Percentiles rank a stretch among this genome's conserved stretches.
Conservation (phyloP, 2,797 vertebrate genomes). For the Antrozous pallidus region DNA sequence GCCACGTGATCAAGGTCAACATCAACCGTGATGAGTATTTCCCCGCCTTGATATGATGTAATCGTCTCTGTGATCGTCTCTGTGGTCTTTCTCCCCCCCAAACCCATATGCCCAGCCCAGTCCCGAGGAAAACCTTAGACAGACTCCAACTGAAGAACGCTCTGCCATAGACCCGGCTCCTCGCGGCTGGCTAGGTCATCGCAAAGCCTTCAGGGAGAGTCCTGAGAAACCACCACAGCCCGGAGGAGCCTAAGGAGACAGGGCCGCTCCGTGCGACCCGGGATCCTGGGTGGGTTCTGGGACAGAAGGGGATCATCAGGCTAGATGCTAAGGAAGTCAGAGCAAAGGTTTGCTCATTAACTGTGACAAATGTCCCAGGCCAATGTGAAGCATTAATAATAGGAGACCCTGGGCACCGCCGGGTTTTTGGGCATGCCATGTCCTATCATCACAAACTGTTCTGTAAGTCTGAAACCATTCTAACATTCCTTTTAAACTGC, state of each 20-base stretch:
- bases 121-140: not conserved
- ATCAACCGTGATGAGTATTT: not conserved
- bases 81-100: not conserved
- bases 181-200: not conserved
- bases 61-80: too few relatives aligned
- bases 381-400: not conserved
- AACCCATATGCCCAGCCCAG: not conserved
- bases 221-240: not conserved
- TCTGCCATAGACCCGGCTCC: not conserved
- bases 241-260: not conserved
- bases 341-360: not conserved
- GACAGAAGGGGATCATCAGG: not conserved
- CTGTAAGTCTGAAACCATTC: not conserved
- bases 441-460: not conserved
- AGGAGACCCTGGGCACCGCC: not conserved
- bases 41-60: not conserved
- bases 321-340: not conserved
- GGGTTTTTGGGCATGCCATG: fast-evolving
- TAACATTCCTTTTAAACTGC: not conserved
- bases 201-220: not conserved
- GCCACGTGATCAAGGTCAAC: not conserved
- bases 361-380: not conserved
- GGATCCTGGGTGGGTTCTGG: not conserved
- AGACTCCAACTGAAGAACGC: not conserved
- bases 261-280: too few relatives aligned